phyloP scores from a whole-genome alignment of 1,140 invertebrate genomes.

The Brachionus paranguensis region DNA sequence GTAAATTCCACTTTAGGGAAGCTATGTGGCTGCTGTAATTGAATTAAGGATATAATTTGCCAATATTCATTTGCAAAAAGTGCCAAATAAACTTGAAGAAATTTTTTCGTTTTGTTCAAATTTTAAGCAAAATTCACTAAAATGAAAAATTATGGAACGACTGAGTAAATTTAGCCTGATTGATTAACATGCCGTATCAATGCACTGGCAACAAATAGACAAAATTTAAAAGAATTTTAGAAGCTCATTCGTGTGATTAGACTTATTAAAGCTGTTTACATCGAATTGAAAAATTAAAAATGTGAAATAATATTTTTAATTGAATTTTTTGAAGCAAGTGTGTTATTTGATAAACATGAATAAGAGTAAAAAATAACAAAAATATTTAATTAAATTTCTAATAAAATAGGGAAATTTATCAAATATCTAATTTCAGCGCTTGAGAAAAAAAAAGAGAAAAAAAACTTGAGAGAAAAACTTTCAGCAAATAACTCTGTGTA shows the following conservation, averaged over 20 bases:
- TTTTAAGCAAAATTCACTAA: background rate
- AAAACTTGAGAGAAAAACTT: background rate
- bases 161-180: background rate
- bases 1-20: too few species aligned
- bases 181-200: background rate
- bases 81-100: background rate
- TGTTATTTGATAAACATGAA: background rate
- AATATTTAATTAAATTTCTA: slow-evolving; percentile 12
- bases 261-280: background rate
- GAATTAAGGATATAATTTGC: background rate
- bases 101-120: background rate
- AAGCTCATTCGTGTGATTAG: background rate
- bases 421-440: background rate
- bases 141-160: background rate
- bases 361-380: background rate
- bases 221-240: background rate
- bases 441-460: background rate
- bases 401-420: background rate
- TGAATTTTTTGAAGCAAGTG: background rate
- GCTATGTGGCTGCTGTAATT: background rate
- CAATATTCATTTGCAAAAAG: background rate
- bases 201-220: background rate
- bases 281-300: background rate
- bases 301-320: background rate
- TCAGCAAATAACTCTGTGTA: background rate